phyloP scores from a whole-genome alignment of 2,113 vertebrate species.

The Lanius ludovicianus region DNA sequence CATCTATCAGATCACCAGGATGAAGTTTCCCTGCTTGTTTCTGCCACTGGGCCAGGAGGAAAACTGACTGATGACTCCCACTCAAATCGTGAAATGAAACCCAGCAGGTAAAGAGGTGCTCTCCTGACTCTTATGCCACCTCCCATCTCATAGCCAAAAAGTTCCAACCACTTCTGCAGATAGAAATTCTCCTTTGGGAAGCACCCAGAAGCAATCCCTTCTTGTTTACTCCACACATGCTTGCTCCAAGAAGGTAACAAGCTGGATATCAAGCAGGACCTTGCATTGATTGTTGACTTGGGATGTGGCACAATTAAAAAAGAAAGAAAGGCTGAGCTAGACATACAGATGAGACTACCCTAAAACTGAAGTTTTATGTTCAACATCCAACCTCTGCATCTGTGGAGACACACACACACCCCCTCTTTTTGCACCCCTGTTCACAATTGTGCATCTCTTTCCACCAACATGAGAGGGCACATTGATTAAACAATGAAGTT shows the following conservation, averaged over 20 bases:
- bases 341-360: neutral
- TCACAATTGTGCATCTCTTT: neutral
- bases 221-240: neutral
- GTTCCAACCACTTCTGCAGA: neutral
- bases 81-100: neutral
- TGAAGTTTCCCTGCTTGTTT: neutral
- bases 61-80: neutral
- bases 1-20: neutral
- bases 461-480: neutral
- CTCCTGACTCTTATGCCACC: accelerated
- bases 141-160: neutral
- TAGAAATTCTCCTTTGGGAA: neutral
- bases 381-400: neutral
- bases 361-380: neutral
- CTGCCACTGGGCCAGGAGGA: neutral
- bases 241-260: neutral
- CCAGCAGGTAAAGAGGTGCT: neutral
- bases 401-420: neutral
- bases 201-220: accelerated
- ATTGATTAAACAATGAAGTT: neutral
- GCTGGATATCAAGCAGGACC: neutral
- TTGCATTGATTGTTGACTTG: accelerated
- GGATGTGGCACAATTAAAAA: neutral
- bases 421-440: neutral
- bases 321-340: neutral